Percentiles rank a stretch among this genome's conserved stretches.
Conservation (phyloP, 2,888 invertebrate genomes). For the Criorhina ranunculi region DNA sequence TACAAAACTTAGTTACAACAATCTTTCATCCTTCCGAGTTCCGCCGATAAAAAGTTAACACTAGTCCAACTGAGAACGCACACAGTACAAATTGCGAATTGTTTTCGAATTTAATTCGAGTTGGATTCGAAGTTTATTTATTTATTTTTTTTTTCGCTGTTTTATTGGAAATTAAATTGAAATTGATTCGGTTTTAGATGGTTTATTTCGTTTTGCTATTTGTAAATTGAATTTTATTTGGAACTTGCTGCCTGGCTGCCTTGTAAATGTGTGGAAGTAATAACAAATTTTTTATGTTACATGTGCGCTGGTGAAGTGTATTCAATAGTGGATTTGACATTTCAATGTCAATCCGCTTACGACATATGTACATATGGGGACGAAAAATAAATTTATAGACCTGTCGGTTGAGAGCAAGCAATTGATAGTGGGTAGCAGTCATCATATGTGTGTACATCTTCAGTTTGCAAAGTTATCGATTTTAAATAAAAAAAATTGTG, state of each 20-base stretch:
- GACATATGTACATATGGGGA: conserved; percentile 4
- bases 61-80: not conserved
- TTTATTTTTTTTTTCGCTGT: conserved; percentile 13
- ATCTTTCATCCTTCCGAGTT: conserved; percentile 7
- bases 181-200: conserved; percentile 60
- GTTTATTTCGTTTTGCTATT: conserved; percentile 54
- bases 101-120: conserved; percentile 37
- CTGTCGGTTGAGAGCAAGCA: conserved; percentile 3
- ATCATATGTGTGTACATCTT: not conserved
- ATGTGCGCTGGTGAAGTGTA: not conserved
- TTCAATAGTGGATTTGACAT: conserved; percentile 18
- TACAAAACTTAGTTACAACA: conserved; percentile 45
- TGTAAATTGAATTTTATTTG: conserved; percentile 52
- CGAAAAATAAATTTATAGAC: not conserved
- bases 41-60: conserved; percentile 8
- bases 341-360: conserved; percentile 21
- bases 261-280: conserved; percentile 1
- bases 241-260: not conserved
- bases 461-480: conserved; percentile 8
- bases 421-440: not conserved
- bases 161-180: conserved; percentile 63
- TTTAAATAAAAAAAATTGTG: conserved; percentile 6
- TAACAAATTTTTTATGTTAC: conserved; percentile 10
- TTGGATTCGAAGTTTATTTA: conserved; percentile 27
- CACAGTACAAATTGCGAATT: conserved; percentile 38